Evolutionary conservation across 2,888 invertebrate genomes (phyloP), one percentile per base, ranked within the genome.

Genomic region (Eupithecia exiguata): DNA sequence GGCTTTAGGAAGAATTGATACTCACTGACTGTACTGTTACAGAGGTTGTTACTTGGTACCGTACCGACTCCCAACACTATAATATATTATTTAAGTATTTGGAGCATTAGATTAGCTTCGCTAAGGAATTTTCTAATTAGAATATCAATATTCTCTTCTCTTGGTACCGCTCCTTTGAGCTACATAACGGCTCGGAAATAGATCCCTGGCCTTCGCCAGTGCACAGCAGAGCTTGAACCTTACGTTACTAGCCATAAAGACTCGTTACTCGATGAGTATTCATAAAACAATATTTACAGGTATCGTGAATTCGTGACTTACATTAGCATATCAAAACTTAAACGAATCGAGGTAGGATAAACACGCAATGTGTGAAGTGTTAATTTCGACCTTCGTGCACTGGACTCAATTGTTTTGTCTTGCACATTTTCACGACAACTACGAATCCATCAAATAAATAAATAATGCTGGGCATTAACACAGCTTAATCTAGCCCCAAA

Each of bases 281-380:
- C 71, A 53, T 65, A 65, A 69, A 68, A 70, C n/a, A 63, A 53
- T 71, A 66, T 58, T 65, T 58, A 58, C 58, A 25, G 53, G 49
- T 10, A 46, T 70, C 70, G 66, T 67, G 73, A 70, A 58, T 65
- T 70, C 70, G 66, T 67, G 73, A 70, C 65, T 65, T 63, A 40
- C 38, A 43, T 72, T 66, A 73, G 9, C 72, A 66, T 72, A 69
- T 25, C 25, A 25, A 58, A 66, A 58, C 63, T 40, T 35, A 62
- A 38, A 21, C 68, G 53, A 70, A 70, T 70, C n/a, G 49, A 30
- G 62, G n/a, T 46, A 14, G 25, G n/a, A n/a, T n/a, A n/a, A 68
- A 67, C 74, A 74, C 74, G 74, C 61, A 49, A 16, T 43, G 30
- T 62, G 46, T 69, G 58, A 10, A 9, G 40, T 74, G 74, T 62